Evolutionary conservation across 2,888 invertebrate species (phyloP), one percentile per base, ranked within the genome.

Genomic region (Eupithecia exiguata): DNA sequence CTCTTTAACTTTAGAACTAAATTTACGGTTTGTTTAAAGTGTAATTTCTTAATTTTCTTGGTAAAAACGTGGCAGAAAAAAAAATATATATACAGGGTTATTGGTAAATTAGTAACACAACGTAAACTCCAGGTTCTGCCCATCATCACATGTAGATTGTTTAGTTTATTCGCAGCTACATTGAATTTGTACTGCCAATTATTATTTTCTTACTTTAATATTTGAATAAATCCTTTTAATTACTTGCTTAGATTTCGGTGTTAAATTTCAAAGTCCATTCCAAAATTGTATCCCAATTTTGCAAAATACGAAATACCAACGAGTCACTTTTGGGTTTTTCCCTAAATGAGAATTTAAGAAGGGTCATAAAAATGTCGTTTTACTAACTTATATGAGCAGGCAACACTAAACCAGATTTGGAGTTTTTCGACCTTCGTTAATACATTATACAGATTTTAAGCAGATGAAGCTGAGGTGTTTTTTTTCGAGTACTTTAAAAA

Each of bases 351-450:
- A 71, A 76, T 36, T n/a, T 38, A 73, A 70, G 73, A 36, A n/a
- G 65, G 62, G 53, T 58, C 76, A 69, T 73, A 76, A 76, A 76
- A 76, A 71, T 73, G 73, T 71, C 73, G 36, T 69, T 73, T 70
- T 25, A 40, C 16, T 70, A 72, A 70, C 68, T 67, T 70, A 71
- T 71, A 49, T 65, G 58, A 73, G 73, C 73, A 73, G 71, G 72
- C 21, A 53, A 70, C 72, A 72, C 53, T 68, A 68, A 75, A 76
- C 75, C 65, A 70, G 76, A 73, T 71, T 76, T 62, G 5, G 63
- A 40, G 73, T 69, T 76, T 72, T 69, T 76, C 73, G 76, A 76
- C 76, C 76, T 76, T 68, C 40, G 5, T 36, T 4, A 6, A 43
- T 16, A 18, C 5, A 43, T 43, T 16, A 30, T 43, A 43, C 16